phyloP scores from a whole-genome alignment of 53 echinoderm and acorn worm genomes.

The Zoroaster sp. region DNA sequence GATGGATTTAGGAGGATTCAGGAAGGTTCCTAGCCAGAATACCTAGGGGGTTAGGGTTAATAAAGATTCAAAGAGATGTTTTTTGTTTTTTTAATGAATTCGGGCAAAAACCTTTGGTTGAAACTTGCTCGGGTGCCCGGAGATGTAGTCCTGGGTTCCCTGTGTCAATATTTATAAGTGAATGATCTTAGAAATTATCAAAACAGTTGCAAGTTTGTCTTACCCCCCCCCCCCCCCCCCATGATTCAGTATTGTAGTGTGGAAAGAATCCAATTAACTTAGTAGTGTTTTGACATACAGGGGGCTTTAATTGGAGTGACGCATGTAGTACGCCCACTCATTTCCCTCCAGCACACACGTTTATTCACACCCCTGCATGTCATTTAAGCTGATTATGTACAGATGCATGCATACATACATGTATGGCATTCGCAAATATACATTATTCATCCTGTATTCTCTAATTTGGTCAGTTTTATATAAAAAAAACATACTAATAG shows the following conservation, averaged over 20 bases:
- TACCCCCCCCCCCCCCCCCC: background rate
- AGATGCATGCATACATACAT: background rate
- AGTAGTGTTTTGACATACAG: conserved; percentile 26
- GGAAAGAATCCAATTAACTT: conserved; percentile 22
- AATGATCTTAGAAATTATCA: conserved; percentile 37
- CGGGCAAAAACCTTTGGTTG: background rate
- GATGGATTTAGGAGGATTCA: too few relatives aligned
- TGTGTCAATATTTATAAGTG: conserved; percentile 23
- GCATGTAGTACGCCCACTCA: conserved; percentile 27
- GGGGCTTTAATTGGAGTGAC: conserved; percentile 29
- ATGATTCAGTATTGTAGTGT: background rate
- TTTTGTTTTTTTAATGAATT: background rate
- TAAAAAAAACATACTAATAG: background rate
- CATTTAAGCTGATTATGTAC: background rate
- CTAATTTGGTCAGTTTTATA: too few relatives aligned
- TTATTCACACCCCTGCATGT: background rate
- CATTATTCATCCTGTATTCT: too few relatives aligned
- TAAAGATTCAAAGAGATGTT: background rate
- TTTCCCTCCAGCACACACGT: background rate
- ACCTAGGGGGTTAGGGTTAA: too few relatives aligned
- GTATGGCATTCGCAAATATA: background rate
- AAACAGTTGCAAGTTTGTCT: conserved; percentile 21
- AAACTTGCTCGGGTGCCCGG: background rate
- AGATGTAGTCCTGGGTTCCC: background rate
- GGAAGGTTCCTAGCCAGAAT: too few relatives aligned